Base-by-base conservation (phyloP, 1,140 invertebrate species). In the Apis dorsata region DNA sequence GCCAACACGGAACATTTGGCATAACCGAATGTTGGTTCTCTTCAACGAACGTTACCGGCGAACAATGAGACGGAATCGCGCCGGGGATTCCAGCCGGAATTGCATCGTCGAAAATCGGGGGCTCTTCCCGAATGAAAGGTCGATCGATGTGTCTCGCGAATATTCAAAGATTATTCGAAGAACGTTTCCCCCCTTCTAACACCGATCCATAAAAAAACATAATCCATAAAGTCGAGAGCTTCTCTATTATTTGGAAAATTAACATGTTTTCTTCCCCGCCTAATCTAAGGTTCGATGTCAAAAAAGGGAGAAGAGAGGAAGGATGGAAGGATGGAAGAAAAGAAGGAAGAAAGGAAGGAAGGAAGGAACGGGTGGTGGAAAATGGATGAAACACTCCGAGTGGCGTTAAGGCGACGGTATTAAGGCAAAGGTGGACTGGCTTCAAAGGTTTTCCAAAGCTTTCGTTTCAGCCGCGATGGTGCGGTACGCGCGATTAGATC, bases 401-500 rank as follows among this genome's bases (percentile, higher is more conserved):
- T 85, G 89, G 91, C 89, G 91, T 93, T 93, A 93, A 93, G 91
- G 79, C 74, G 76, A 57, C 55, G 76, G 83, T 85, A 73, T 82
- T 83, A 85, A 76, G 60, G 68, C 75, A 57, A 75, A 79, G 85
- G 87, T 88, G 86, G 85, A 90, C 84, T 7, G 34, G 85, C 76
- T 88, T 93, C 91, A 92, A 92, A 93, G 91, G 90, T 92, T 86
- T 89, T 83, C 87, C 88, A 62, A 77, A 82, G 80, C 19, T 90
- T 90, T 90, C 88, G 90, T 89, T 86, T 87, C 11, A 89, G 87
- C 86, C 87, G 86, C 88, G 83, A 78, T 71, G 73, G 83, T 79
- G 81, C 79, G 84, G 88, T 90, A 90, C 85, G 90, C 86, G 90
- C 91, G 91, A 93, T 93, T 93, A 93, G 89, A 91, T 90, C 87